A percentile compares a stretch with the other conserved stretches of the same genome.
These are phyloP conservation scores for Plemyria rubiginata DNA, from an alignment of 2,888 invertebrate genomes.

Conservation along the genomic window DNA sequence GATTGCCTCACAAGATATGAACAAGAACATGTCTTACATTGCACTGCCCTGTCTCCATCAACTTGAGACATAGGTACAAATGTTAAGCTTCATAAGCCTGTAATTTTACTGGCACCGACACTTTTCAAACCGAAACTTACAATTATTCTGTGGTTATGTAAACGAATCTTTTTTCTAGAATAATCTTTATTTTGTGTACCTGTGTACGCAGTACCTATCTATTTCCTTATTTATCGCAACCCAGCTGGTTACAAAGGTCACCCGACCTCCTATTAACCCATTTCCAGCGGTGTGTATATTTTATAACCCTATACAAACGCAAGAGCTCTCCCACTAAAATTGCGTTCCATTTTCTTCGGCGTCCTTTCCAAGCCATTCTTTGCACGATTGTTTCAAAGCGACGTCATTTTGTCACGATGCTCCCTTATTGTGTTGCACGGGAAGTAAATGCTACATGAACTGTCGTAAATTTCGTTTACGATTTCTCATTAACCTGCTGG, in stretches of 20 bases:
- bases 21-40: no score
- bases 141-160: no score
- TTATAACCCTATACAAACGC: constrained; percentile 18
- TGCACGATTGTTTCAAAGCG: constrained; percentile 12
- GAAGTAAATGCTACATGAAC: constrained; percentile 33
- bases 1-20: no score
- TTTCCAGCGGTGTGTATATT: constrained; percentile 20
- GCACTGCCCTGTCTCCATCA: no score
- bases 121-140: no score
- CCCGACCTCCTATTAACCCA: constrained; percentile 21
- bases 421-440: constrained; percentile 33
- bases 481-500: neutral
- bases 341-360: constrained; percentile 16
- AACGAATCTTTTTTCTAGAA: no score
- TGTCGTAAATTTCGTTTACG: constrained; percentile 29
- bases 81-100: no score
- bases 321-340: constrained; percentile 4
- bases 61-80: no score
- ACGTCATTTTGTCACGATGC: constrained; percentile 15
- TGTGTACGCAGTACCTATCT: no score
- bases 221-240: neutral
- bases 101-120: no score
- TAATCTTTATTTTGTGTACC: no score
- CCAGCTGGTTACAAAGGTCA: constrained; percentile 9
- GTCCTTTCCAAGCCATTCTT: constrained; percentile 4